phyloP scores from a whole-genome alignment of 2,797 vertebrate genomes.

The Sarcoramphus papa region DNA sequence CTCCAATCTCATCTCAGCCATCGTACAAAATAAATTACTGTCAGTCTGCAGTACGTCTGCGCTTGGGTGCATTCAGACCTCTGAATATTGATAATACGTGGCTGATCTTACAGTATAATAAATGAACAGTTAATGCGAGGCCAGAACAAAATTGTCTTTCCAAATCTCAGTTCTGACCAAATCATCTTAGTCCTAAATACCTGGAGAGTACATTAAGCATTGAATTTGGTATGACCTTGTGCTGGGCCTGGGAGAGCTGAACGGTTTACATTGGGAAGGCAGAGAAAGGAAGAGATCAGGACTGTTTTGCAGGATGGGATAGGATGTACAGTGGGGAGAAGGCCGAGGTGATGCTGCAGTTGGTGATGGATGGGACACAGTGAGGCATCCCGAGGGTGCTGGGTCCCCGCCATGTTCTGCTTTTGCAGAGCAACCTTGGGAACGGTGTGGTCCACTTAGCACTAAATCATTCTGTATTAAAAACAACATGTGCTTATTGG shows the following conservation, averaged over 20 bases:
- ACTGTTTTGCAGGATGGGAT: background rate
- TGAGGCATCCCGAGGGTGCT: rapidly evolving
- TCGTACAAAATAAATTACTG: background rate
- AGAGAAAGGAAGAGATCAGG: background rate
- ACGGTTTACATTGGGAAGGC: rapidly evolving
- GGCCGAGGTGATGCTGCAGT: background rate
- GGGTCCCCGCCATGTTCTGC: background rate
- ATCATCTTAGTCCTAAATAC: background rate
- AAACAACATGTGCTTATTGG: constrained; percentile 15
- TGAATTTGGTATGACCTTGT: background rate
- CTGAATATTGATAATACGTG: background rate
- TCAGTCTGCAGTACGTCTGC: background rate
- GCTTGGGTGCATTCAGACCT: background rate
- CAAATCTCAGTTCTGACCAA: background rate
- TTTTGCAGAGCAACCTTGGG: background rate
- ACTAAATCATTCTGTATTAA: constrained; percentile 24
- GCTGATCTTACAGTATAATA: background rate
- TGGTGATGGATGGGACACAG: background rate
- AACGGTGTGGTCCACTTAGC: background rate
- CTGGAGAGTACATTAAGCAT: background rate
- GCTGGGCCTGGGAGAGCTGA: background rate
- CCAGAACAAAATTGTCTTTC: background rate
- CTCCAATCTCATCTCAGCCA: background rate
- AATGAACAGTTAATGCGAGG: background rate
- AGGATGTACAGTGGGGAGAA: background rate